Conservation (phyloP, 2,113 vertebrate species). For the Crotophaga sulcirostris region DNA sequence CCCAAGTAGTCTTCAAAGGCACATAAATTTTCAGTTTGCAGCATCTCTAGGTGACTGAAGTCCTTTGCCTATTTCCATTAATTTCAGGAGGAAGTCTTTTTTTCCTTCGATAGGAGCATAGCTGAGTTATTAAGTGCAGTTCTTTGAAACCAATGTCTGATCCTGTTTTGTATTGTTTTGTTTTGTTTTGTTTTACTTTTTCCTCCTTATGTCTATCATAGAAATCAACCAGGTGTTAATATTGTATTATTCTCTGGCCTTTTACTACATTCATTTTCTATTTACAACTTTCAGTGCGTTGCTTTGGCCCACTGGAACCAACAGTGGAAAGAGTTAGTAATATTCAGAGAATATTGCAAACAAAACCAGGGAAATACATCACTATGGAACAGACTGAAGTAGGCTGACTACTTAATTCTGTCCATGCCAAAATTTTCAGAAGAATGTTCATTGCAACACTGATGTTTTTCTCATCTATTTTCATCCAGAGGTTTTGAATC, state of each 20-base stretch:
- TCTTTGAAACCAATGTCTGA: background rate
- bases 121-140: background rate
- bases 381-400: background rate
- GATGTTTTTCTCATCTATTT: background rate
- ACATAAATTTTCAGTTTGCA: background rate
- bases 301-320: background rate
- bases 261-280: conserved; percentile 17
- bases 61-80: background rate
- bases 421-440: background rate
- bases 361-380: conserved; percentile 1
- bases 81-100: background rate
- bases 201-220: background rate
- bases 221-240: conserved; percentile 8
- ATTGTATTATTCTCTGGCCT: conserved; percentile 21
- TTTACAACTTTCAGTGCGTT: background rate
- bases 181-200: background rate
- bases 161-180: background rate
- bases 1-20: background rate
- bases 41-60: background rate
- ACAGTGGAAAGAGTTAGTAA: conserved; percentile 36
- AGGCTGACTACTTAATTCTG: background rate
- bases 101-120: background rate
- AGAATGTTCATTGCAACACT: background rate
- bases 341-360: conserved; percentile 20
- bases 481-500: background rate